A percentile compares a stretch with the other conserved stretches of the same genome.
Conservation (phyloP, 2,888 invertebrate species). For the Eristalis pertinax region DNA sequence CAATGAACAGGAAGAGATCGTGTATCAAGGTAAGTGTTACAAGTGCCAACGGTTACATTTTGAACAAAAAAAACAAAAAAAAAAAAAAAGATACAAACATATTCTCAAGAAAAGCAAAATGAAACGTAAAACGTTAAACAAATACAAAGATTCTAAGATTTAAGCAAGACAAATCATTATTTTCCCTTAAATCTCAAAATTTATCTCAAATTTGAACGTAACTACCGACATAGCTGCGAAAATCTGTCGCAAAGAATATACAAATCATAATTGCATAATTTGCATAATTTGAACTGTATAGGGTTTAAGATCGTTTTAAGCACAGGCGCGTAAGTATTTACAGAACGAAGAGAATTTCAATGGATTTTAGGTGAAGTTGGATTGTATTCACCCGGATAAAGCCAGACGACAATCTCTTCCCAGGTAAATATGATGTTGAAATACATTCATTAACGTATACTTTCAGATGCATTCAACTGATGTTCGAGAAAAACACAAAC, state of each 20-base stretch:
- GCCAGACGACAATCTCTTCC: background rate
- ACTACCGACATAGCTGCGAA: constrained; percentile 15
- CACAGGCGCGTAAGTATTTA: constrained; percentile 68
- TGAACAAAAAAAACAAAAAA: constrained; percentile 22
- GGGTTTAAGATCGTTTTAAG: constrained; percentile 62
- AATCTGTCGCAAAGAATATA: constrained; percentile 22
- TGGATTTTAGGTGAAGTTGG: constrained; percentile 17
- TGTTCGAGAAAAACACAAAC: background rate
- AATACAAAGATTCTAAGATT: constrained; percentile 47
- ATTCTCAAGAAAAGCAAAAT: constrained; percentile 1
- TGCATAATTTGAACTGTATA: constrained; percentile 47
- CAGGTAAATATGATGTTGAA: constrained; percentile 62
- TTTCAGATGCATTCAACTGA: constrained; percentile 46
- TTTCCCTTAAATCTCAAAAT: constrained; percentile 63
- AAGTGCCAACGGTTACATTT: constrained; percentile 60
- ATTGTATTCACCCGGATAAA: background rate
- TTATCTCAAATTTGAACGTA: constrained; percentile 14
- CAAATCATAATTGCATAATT: constrained; percentile 13
- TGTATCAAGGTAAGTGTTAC: constrained; percentile 90
- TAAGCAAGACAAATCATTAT: constrained; percentile 54
- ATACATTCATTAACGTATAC: constrained; percentile 61
- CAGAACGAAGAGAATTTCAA: constrained; percentile 27
- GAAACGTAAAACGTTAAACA: background rate
- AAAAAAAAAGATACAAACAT: background rate
- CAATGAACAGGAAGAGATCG: constrained; percentile 93